Evolutionary conservation across 2,888 invertebrate species (phyloP), one percentile per base, ranked within the genome.

Genomic region (Eucriotettix oculatus): DNA sequence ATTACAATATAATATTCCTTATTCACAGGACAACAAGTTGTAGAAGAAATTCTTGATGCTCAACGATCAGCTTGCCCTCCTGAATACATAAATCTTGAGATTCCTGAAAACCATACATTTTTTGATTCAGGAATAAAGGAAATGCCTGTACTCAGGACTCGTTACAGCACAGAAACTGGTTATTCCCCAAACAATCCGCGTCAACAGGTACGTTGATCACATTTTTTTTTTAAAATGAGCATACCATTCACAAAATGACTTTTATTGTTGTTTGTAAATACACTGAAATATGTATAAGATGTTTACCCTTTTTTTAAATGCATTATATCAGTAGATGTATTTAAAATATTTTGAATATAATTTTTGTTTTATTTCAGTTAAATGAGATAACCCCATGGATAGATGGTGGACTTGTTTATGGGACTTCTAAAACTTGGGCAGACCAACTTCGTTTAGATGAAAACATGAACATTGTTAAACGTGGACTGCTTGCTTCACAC

Each of bases 301-400:
- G n/a, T n/a, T n/a, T n/a, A n/a, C n/a, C n/a, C n/a, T n/a, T n/a
- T n/a, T 29, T 29, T 29, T 29, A 29, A 5, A 29, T 29, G 29
- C 29, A 29, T 29, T 29, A 29, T 29, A 29, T 29, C 2, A 29
- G 29, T 29, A 29, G 29, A 29, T 5, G 29, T 29, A 29, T 29
- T 29, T 29, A 29, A 29, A 29, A 29, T 2, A 29, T 2, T 29
- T 29, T 29, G 2, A 29, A 5, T 29, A 5, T 7, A 29, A 59
- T n/a, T 17, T 42, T 42, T 55, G 52, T 61, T 43, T 58, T 17
- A 66, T 64, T 68, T 52, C 60, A 81, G 79, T 66, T 80, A 56
- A 82, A 82, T 67, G 79, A 79, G 70, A 79, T 81, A 59, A 81
- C 81, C 10, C 79, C 82, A 0, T 82, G 74, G 69, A 69, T 82